A percentile compares a stretch with the other conserved stretches of the same genome.
Conservation (phyloP, 2,797 vertebrate genomes). For the Acanthopagrus latus region DNA sequence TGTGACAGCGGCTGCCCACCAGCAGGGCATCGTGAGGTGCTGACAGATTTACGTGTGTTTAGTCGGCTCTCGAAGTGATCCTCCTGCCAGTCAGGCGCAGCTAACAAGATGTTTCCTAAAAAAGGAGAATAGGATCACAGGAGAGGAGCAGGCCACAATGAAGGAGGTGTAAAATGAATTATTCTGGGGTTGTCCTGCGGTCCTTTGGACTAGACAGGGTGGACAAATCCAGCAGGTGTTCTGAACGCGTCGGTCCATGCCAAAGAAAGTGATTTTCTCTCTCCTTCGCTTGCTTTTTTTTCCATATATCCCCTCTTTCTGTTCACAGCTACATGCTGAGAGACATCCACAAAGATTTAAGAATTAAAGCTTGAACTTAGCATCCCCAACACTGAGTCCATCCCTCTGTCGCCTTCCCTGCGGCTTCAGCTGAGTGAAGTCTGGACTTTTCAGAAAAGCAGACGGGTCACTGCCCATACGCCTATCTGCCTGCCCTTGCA, state of each 20-base stretch:
- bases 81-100: slow-evolving; percentile 42
- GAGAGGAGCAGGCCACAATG: slow-evolving; percentile 34
- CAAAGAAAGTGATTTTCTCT: slow-evolving; percentile 64
- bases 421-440: slow-evolving; percentile 67
- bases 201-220: slow-evolving; percentile 48
- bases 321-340: slow-evolving; percentile 59
- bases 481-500: slow-evolving; percentile 59
- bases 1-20: slow-evolving; percentile 8
- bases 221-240: slow-evolving; percentile 72
- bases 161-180: slow-evolving; percentile 71
- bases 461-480: slow-evolving; percentile 73
- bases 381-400: slow-evolving; percentile 40
- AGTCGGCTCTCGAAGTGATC: slow-evolving; percentile 44
- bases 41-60: slow-evolving; percentile 51
- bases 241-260: slow-evolving; percentile 54
- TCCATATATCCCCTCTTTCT: slow-evolving; percentile 30
- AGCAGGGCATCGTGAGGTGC: slow-evolving; percentile 25
- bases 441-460: slow-evolving; percentile 69
- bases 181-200: slow-evolving; percentile 63
- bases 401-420: slow-evolving; percentile 49
- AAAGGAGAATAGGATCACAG: slow-evolving; percentile 51
- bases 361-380: slow-evolving; percentile 80
- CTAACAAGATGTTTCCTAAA: slow-evolving; percentile 61
- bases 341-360: slow-evolving; percentile 74
- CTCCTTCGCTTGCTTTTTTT: slow-evolving; percentile 40